Base-by-base conservation (phyloP, 1,140 invertebrate species). In the Macrobrachium rosenbergii region DNA sequence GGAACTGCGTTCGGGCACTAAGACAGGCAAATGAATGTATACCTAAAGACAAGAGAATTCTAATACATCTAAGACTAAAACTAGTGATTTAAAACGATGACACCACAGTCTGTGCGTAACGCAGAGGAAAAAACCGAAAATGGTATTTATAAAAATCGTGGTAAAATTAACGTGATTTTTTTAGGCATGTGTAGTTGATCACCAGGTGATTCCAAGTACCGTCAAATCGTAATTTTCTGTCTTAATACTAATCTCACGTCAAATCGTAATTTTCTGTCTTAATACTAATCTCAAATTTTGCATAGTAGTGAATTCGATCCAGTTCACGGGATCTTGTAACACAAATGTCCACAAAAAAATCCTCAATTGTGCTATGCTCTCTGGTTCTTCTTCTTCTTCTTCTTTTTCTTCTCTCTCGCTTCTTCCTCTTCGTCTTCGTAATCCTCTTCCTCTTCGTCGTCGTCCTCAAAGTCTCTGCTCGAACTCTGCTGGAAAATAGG, bases 351-450 rank as follows among this genome's bases (percentile, higher is more conserved):
- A 28, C 67, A 28, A 23, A 21, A 19, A 2, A 0, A 0, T 10
- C 52, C 12, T 52, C 12, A 8, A 5, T 52, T 8, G 52, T 52
- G 7, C 6, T 12, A 8, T 52, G 52, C 0, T 52, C 67, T 69
- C n/a, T 69, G 21, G 10, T n/a, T 21, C n/a, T 69, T 69, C n/a
- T 69, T 69, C 67, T 69, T 69, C 67, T 69, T 69, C 28, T 69
- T 69, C 67, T 28, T 28, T 69, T 28, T 69, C 21, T 28, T 69
- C 19, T 19, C 12, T 19, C 11, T 21, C 7, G 21, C n/a, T 0
- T 69, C 67, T 69, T 69, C 67, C 67, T 69, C 67, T 19, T 21
- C 21, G 8, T 69, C 67, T 12, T 69, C 67, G 12, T 69, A 21
- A 14, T 69, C 21, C 5, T 69, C 67, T 28, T 69, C 67, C 7